A percentile compares a stretch with the other conserved stretches of the same genome.
Conservation (phyloP, 2,113 vertebrate species). For the Corynorhinus townsendii region DNA sequence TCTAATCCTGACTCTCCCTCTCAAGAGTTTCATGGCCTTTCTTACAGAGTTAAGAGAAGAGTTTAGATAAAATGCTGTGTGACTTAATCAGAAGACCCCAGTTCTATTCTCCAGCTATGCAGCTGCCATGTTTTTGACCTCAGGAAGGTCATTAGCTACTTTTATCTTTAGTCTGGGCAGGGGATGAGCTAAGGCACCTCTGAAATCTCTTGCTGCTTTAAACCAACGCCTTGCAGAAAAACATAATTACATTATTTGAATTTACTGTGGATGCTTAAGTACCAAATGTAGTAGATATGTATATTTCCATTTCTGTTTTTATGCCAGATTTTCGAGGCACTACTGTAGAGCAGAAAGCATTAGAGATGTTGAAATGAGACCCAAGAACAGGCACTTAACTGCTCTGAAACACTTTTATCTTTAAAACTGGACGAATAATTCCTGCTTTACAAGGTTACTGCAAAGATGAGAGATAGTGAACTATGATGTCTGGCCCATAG, state of each 20-base stretch:
- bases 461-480: background rate
- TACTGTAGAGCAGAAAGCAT: background rate
- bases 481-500: background rate
- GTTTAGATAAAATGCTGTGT: background rate
- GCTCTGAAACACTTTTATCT: slow-evolving; percentile 30
- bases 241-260: background rate
- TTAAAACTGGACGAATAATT: background rate
- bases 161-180: background rate
- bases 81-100: background rate
- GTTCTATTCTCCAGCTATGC: background rate
- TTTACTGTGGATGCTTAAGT: background rate
- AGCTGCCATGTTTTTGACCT: background rate
- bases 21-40: background rate
- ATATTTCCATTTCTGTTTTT: background rate
- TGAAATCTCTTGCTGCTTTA: background rate
- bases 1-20: background rate
- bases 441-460: background rate
- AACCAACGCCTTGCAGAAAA: background rate
- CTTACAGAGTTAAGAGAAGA: background rate
- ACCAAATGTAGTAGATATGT: too few relatives aligned
- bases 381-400: background rate
- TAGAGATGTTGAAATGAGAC: background rate
- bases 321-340: background rate
- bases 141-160: background rate
- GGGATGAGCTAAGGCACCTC: background rate